phyloP scores from a whole-genome alignment of 2,888 invertebrate species.

The Cryptocheilus praepositus region DNA sequence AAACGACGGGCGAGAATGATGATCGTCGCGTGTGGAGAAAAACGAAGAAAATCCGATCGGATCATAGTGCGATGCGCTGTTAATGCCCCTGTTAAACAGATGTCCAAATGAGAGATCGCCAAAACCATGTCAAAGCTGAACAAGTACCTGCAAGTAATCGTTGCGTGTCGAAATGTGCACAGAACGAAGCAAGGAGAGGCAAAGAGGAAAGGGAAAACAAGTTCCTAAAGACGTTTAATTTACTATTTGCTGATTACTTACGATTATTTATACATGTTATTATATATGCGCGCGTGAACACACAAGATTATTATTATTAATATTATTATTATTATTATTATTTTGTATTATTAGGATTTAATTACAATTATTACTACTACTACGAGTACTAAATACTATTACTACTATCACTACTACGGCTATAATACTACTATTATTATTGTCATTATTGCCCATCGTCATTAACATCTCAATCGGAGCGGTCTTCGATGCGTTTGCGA shows the following conservation, averaged over 20 bases:
- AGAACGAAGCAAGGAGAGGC: neutral
- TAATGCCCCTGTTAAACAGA: too few species aligned
- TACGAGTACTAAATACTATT: too few species aligned
- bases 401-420: too few species aligned
- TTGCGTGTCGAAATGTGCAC: constrained; percentile 6
- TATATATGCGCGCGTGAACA: constrained; percentile 7
- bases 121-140: constrained; percentile 4
- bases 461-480: too few species aligned
- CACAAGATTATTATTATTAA: constrained; percentile 1
- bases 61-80: too few species aligned
- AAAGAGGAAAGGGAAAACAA: neutral
- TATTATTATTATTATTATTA: constrained; percentile 10
- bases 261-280: constrained; percentile 6
- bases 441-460: too few species aligned
- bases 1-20: too few species aligned
- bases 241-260: neutral
- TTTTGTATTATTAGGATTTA: neutral
- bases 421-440: constrained; percentile 12
- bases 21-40: too few species aligned
- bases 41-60: too few species aligned
- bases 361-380: too few species aligned
- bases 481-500: too few species aligned
- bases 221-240: constrained; percentile 8
- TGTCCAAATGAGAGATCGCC: too few species aligned
- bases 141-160: constrained; percentile 6